Evolutionary conservation across 2,113 vertebrate genomes (phyloP), one percentile per base, ranked within the genome.

Genomic region (Halcyon malimbica): DNA sequence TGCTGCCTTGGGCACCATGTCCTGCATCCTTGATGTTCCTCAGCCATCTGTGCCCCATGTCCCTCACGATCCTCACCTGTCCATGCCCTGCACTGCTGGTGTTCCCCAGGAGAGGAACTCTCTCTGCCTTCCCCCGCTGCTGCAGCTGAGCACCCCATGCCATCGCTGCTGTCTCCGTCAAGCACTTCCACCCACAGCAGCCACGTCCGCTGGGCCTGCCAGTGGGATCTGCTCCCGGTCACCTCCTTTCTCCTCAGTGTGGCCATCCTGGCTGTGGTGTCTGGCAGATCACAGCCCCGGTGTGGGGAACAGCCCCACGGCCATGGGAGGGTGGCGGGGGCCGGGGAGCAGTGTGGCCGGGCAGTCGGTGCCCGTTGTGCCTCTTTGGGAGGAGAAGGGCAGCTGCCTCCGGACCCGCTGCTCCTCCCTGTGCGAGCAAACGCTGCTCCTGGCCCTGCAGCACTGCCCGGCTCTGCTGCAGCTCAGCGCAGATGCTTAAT

Each of bases 111-210:
- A 76, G 6, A 54, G 17, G 42, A 71, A 6, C 4, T 16, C 6
- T 56, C 4, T 1, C 56, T 12, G 16, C 42, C 37, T 29, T 41
- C 44, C 50, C 81, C 14, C 0, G 1, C 29, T 33, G 33, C 23
- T 37, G 18, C 17, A 25, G 51, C 59, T 2, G 0, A 42, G 42
- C 1, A 0, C 28, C 57, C 28, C 0, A 2, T 4, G 3, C 65
- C 39, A 10, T 60, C 8, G 0, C 62, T 79, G 51, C 57, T 42
- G 8, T 23, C 42, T 42, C 73, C 10, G 0, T 2, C 24, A 35
- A 33, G 20, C 3, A 1, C 41, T 65, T 56, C 39, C 69, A 86
- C 56, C 33, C 13, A 1, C 21, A 51, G 51, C n/a, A 59, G 15
- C 1, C 0, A 26, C 12, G 13, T 73, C 42, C 0, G 4, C 46